Evolutionary conservation across 2,113 vertebrate genomes (phyloP).

Genomic region (Bathybates hornii): DNA sequence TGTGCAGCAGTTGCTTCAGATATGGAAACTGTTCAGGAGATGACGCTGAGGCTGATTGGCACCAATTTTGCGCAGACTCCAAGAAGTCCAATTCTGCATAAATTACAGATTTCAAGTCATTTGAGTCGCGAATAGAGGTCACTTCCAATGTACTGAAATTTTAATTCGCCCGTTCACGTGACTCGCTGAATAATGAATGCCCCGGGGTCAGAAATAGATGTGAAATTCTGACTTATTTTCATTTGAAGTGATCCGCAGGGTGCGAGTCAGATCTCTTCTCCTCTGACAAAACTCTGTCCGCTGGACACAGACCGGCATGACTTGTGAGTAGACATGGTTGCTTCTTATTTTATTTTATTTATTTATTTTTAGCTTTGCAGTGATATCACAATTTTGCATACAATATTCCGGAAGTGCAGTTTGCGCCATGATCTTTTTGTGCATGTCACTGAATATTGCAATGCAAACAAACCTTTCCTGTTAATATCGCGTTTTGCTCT

Average conservation of each 20-base stretch:
- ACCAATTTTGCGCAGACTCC: conserved; percentile 46
- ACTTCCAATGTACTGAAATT: conserved; percentile 82
- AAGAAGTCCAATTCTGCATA: conserved; percentile 44
- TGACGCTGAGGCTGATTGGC: conserved; percentile 50
- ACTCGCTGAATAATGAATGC: conserved; percentile 95
- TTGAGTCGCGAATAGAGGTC: conserved; percentile 65
- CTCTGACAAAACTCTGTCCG: conserved; percentile 23
- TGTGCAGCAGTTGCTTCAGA: neutral
- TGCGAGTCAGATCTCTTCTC: conserved; percentile 77
- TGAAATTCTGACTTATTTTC: conserved; percentile 80
- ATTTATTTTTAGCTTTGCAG: neutral
- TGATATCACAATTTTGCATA: neutral
- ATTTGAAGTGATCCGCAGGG: conserved; percentile 82
- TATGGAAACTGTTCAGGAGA: conserved; percentile 16
- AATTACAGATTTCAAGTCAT: conserved; percentile 64
- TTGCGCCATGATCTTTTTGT: neutral
- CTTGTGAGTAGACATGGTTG: conserved; percentile 60
- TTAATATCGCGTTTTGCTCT: neutral
- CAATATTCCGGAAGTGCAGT: neutral
- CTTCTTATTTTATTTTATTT: neutral
- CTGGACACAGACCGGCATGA: conserved; percentile 31
- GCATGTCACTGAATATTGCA: neutral
- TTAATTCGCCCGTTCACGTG: conserved; percentile 87
- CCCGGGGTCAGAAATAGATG: conserved; percentile 85
- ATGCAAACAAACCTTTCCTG: neutral